Percentiles rank a stretch among this genome's conserved stretches.
phyloP scores from a whole-genome alignment of 2,113 vertebrate genomes.

The Paramormyrops kingsleyae region DNA sequence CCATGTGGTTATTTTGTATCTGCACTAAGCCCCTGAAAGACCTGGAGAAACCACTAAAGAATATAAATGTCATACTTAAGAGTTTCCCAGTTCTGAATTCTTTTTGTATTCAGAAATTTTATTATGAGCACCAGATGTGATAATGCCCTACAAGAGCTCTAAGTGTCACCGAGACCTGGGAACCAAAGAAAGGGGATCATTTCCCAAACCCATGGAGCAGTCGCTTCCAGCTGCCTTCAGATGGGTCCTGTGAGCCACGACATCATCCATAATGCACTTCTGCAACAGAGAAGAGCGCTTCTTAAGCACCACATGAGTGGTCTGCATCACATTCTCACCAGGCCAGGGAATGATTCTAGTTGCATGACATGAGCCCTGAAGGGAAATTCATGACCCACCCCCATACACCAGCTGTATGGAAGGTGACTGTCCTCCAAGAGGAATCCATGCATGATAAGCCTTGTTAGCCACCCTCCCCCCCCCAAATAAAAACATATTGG shows the following conservation, averaged over 20 bases:
- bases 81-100: neutral
- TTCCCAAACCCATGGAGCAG: neutral
- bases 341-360: neutral
- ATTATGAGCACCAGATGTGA: neutral
- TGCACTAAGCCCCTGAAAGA: neutral
- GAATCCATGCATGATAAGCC: neutral
- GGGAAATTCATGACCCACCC: neutral
- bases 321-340: neutral
- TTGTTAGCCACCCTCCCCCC: too few species aligned
- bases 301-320: neutral
- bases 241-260: slow-evolving; percentile 70
- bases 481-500: neutral
- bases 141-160: neutral
- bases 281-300: slow-evolving; percentile 41
- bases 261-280: slow-evolving; percentile 74
- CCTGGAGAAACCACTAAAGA: neutral
- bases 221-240: slow-evolving; percentile 59
- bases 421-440: neutral
- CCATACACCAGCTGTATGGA: neutral
- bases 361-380: neutral
- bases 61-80: neutral
- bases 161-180: neutral
- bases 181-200: neutral
- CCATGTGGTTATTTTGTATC: neutral
- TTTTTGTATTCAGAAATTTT: neutral